Percentiles rank a stretch among this genome's conserved stretches.
Conservation (phyloP, 2,113 vertebrate genomes). For the Semnornis frantzii region DNA sequence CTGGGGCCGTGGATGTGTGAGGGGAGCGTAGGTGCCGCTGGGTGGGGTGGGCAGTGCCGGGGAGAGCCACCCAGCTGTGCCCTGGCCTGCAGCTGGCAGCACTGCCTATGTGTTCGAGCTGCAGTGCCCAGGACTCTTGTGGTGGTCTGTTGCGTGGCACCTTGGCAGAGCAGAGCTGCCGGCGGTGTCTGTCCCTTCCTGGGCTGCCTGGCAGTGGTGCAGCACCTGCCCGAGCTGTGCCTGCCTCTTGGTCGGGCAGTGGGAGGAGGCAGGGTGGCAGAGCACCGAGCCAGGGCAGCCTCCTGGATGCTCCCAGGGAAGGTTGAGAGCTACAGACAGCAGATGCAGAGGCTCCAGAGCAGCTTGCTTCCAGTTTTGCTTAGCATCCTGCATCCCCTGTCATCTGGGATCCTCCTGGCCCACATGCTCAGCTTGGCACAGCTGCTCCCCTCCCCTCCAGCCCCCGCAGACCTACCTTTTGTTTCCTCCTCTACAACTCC, state of each 20-base stretch:
- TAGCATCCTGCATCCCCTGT: neutral
- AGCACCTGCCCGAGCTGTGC: neutral
- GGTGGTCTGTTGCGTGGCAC: neutral
- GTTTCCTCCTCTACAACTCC: neutral
- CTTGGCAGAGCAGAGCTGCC: accelerated
- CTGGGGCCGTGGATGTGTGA: neutral
- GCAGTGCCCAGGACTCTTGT: neutral
- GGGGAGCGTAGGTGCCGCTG: neutral
- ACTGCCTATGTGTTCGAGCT: neutral
- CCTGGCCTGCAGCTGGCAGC: neutral
- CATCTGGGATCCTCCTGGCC: neutral
- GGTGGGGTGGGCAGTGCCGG: neutral
- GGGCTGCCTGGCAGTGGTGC: neutral
- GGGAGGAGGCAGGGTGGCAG: neutral
- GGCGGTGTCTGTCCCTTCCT: accelerated
- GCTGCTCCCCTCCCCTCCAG: neutral
- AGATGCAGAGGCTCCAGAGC: neutral
- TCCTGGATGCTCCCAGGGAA: neutral
- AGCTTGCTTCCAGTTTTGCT: neutral
- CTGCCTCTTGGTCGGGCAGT: neutral
- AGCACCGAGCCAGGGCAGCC: neutral
- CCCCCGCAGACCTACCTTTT: neutral
- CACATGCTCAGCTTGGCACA: neutral
- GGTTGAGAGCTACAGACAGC: neutral
- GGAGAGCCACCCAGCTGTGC: accelerated